Evolutionary conservation across 2,888 invertebrate species (phyloP), one percentile per base, ranked within the genome.

Genomic region (Oxystoma pomonae): DNA sequence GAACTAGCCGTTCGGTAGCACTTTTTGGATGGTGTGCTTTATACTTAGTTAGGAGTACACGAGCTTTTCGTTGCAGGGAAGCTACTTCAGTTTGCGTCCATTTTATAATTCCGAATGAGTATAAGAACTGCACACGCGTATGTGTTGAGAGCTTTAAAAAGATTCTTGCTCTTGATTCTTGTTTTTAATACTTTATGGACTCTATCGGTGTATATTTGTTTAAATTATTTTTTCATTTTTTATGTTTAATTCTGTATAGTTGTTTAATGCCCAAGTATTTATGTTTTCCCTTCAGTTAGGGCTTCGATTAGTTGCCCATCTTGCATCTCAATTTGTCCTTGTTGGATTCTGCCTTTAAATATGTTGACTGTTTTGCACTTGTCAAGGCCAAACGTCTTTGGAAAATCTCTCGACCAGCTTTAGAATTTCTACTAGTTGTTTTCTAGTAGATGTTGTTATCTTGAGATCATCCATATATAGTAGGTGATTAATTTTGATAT

Each of bases 391-490:
- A 64, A 64, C 55, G 16, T 64, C 61, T n/a, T 21, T 20, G 16
- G 21, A 35, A 19, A 64, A 62, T 35, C 60, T 20, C 21, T 62
- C 2, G 0, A 64, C 61, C 35, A 50, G 51, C 20, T 51, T 35
- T 3, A 61, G 61, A 20, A 60, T 53, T 58, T 61, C 5, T 5
- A 7, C 16, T 21, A 62, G 55, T 58, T 61, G 60, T 35, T 64
- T 22, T 2, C 60, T 56, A 9, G 18, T 35, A 12, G 49, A 16
- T 1, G 64, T 57, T 12, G 52, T 56, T 20, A 53, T 20, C 57
- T 64, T 64, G 1, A 64, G 49, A 17, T 62, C 61, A 21, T 64
- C 64, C 21, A 64, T 57, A 35, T 64, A 58, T 16, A 62, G 50
- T n/a, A 57, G n/a, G n/a, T 57, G 35, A 12, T 12, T 35, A 35